Evolutionary conservation across 2,888 invertebrate genomes (phyloP), one percentile per base, ranked within the genome.

Genomic region (Dexiosoma caninum): DNA sequence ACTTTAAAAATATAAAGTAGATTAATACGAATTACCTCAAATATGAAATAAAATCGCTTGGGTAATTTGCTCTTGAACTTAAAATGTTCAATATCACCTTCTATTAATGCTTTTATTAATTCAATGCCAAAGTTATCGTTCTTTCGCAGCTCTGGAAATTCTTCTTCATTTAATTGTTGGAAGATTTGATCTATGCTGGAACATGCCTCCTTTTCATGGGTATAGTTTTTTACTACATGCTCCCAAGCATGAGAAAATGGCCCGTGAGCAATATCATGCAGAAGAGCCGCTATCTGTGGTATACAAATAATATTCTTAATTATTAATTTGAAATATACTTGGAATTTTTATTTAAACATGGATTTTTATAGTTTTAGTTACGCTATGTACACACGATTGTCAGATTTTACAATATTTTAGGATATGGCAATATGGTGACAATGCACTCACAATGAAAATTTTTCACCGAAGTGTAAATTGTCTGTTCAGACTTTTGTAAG

Each of bases 261-360:
- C 0, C 94, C 94, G 86, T 94, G 94, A 0, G 94, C 94, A 12
- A 94, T 85, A 85, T 95, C 94, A 88, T 95, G 94, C 70, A 93
- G 91, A 0, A 94, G 90, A 0, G 92, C 94, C 44, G 94, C 94
- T 37, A 94, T 90, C 86, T 92, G 86, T 10, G 92, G 27, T n/a
- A n/a, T 0, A 49, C 2, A 27, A 46, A 21, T 16, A 16, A 16
- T 8, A 46, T 21, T 44, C 9, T 9, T 10, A 27, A 27, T 27
- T 3, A 27, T 27, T 27, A 5, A 27, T 5, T 5, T 5, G 6
- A 27, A 6, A 27, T 5, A 5, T 3, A 27, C 3, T 27, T 5
- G 6, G 27, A 27, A 27, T 27, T 27, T 27, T 27, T 27, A 6
- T 6, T 27, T 27, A 27, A 27, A 27, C 3, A n/a, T n/a, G n/a